Evolutionary conservation across 1,140 invertebrate species (phyloP).

Genomic region (Listronotus oregonensis): DNA sequence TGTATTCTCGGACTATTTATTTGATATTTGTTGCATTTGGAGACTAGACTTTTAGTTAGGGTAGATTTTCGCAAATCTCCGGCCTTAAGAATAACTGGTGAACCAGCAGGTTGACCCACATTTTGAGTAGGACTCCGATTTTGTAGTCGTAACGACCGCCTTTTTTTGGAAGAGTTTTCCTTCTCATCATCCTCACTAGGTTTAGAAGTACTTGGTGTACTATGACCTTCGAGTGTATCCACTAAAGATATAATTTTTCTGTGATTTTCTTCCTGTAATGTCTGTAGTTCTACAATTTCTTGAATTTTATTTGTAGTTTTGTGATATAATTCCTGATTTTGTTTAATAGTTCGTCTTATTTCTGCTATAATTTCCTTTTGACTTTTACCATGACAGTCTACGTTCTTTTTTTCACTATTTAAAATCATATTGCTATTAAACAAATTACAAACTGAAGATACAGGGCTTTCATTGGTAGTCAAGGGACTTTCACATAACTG

Average conservation of each 20-base stretch:
- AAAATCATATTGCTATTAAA: conserved; percentile 8
- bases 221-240: not conserved
- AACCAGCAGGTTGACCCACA: not conserved
- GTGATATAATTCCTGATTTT: conserved; percentile 8
- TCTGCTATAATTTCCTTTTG: not conserved
- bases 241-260: not conserved
- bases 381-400: not conserved
- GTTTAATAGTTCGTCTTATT: not conserved
- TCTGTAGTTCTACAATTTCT: conserved; percentile 3
- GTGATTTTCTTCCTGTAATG: not conserved
- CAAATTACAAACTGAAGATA: conserved; percentile 19
- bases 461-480: conserved; percentile 4
- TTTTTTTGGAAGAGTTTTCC: not conserved
- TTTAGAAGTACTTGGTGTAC: too few species aligned
- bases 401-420: conserved; percentile 6
- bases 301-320: conserved; percentile 6
- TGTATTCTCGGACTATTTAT: conserved; percentile 5
- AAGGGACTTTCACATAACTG: too few species aligned
- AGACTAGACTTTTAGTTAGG: conserved; percentile 4
- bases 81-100: conserved; percentile 4
- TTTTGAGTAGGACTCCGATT: not conserved
- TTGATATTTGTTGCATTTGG: conserved; percentile 7
- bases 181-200: not conserved
- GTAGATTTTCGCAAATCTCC: conserved; percentile 14
- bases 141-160: not conserved